A percentile compares a stretch with the other conserved stretches of the same genome.
Conservation (phyloP, 2,797 vertebrate species). For the Strix occidentalis region DNA sequence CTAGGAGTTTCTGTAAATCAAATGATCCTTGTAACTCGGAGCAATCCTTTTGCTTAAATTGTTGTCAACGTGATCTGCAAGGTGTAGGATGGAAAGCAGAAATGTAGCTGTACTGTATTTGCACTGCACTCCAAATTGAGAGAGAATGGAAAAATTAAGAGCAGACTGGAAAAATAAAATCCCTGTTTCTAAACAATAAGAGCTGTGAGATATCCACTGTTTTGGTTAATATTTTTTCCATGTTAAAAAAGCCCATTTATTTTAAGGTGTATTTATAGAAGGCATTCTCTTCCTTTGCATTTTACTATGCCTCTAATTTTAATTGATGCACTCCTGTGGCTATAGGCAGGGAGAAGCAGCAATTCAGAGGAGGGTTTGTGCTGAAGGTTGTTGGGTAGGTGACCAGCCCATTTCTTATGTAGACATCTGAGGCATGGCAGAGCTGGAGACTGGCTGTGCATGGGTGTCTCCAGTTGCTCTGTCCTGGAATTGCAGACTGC, state of each 20-base stretch:
- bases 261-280: slow-evolving; percentile 50
- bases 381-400: not conserved
- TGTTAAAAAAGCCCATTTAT: not conserved
- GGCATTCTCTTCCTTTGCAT: not conserved
- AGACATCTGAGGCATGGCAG: accelerated
- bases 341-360: not conserved
- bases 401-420: accelerated
- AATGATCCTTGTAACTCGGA: not conserved
- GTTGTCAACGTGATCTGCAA: slow-evolving; percentile 7
- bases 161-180: slow-evolving; percentile 57
- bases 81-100: slow-evolving; percentile 56
- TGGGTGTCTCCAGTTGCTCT: not conserved
- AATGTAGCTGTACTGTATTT: not conserved
- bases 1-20: slow-evolving; percentile 1
- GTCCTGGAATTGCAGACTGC: not conserved
- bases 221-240: slow-evolving; percentile 43
- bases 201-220: slow-evolving; percentile 37
- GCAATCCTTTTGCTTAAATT: slow-evolving; percentile 16
- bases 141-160: slow-evolving; percentile 58
- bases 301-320: not conserved
- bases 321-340: not conserved
- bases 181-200: slow-evolving; percentile 53
- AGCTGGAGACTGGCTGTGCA: not conserved
- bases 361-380: not conserved
- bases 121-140: not conserved